Base-by-base conservation (phyloP, 1,140 invertebrate genomes). In the Cydia amplana region DNA sequence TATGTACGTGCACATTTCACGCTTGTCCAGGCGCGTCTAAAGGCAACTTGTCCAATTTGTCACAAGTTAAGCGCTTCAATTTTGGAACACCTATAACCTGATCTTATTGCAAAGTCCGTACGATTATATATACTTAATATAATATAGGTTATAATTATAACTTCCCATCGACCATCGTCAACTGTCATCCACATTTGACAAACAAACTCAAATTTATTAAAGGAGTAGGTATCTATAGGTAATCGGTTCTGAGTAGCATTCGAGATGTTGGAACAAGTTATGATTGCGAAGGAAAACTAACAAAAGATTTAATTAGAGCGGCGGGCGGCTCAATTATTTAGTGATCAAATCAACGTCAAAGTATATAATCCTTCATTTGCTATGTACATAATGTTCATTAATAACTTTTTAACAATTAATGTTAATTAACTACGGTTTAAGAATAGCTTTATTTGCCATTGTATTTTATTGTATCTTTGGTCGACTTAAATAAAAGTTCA, bases 231-330 rank as follows among this genome's bases (percentile, higher is more conserved):
- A 28, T 28, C 28, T 51, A n/a, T n/a, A 51, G 3, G 3, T 49
- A 49, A 49, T 49, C 16, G 46, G 4, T 49, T 49, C 46, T n/a
- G 46, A 49, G 46, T 49, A 49, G 46, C n/a, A 51, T 51, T 51
- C 16, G 6, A 51, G 49, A 16, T 23, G 16, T 60, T 60, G 55
- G 55, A 60, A 60, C 65, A 70, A 70, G 65, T 70, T 70, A 40
- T 36, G 65, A 70, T 40, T 40, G 65, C 28, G 32, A n/a, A 32
- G 9, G 32, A 36, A 40, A 36, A 70, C 65, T 70, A 70, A 70
- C 65, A 70, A 70, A 70, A 32, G 14, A 36, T 40, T 70, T 70
- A 70, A 70, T 70, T 70, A 14, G 65, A 36, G n/a, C 25, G 28
- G 32, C n/a, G 16, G 4, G 72, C 46, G 72, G 16, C 32, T 73